Evolutionary conservation across 2,888 invertebrate genomes (phyloP), one percentile per base, ranked within the genome.

Genomic region (Tetragnatha montana): DNA sequence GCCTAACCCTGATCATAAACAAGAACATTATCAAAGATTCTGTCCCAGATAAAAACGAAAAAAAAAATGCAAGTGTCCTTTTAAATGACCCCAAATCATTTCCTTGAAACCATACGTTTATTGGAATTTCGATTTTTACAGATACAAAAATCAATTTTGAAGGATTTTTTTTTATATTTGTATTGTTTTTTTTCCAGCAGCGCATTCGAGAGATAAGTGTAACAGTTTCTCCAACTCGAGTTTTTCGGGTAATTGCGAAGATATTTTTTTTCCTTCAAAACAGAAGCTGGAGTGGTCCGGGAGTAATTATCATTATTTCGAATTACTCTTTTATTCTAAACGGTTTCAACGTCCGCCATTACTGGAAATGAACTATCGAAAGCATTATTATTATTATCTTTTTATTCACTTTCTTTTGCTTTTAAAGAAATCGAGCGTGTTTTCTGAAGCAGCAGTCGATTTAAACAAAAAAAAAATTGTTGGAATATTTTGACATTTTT

Each of bases 241-340:
- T 74, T 74, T 74, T 74, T 74, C 35, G 8, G 12, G 71, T 71
- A 21, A n/a, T 68, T n/a, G n/a, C 14, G 68, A n/a, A 6, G 19
- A 71, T 71, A 3, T 6, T 19, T 71, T 71, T 22, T 71, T 71
- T 8, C 50, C 0, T 17, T 76, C 76, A 6, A n/a, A 35, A 35
- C 35, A 50, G 50, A 76, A 76, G 49, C 73, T 74, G 82, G 51
- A 82, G 35, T 82, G 35, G 35, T 70, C n/a, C 7, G 22, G 35
- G 35, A 10, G 82, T 71, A 82, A 82, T 82, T 82, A 82, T 60
- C 73, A 71, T 81, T 81, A 74, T 82, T 82, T 73, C 74, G 51
- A 60, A 12, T 60, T n/a, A n/a, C 51, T 60, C 51, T 60, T 19
- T 19, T 60, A 22, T 7, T 76, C 51, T 8, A 49, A 21, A 22